A percentile compares a stretch with the other conserved stretches of the same genome.
Conservation (phyloP, 2,113 vertebrate genomes). For the Callithrix jacchus region DNA sequence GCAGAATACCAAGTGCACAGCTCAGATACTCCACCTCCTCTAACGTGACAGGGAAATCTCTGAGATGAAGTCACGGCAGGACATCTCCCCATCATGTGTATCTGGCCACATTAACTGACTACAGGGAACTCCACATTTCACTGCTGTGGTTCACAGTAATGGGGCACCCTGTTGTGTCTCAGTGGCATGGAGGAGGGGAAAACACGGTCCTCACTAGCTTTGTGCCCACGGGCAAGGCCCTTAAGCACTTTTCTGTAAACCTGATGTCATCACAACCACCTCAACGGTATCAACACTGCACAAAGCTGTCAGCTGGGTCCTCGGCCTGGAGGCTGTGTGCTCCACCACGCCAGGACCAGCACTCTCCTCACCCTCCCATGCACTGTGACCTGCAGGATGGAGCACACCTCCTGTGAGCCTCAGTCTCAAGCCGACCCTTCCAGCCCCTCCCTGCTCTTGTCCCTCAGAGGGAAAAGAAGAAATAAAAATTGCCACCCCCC, state of each 20-base stretch:
- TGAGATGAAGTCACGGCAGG: accelerated
- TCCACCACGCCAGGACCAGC: accelerated
- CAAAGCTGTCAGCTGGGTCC: not conserved
- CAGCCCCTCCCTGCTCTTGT: not conserved
- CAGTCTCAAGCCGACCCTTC: not conserved
- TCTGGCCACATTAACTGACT: not conserved
- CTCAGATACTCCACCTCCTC: too few species aligned
- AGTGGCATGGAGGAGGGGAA: not conserved
- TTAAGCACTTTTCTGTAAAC: not conserved
- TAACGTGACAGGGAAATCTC: not conserved
- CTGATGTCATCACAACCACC: not conserved
- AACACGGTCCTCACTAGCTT: accelerated
- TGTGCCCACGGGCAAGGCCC: not conserved
- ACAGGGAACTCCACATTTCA: accelerated
- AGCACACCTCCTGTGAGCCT: not conserved
- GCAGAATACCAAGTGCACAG: accelerated
- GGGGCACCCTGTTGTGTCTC: not conserved
- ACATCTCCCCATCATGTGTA: accelerated
- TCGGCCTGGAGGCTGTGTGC: accelerated
- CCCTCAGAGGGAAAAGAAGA: not conserved
- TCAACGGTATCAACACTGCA: accelerated
- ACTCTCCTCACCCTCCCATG: not conserved
- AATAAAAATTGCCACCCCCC: not conserved
- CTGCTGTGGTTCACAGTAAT: too few species aligned
- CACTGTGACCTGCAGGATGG: not conserved